phyloP scores from a whole-genome alignment of 92 coral and sea anemone genomes.

The Nematostella vectensis region DNA sequence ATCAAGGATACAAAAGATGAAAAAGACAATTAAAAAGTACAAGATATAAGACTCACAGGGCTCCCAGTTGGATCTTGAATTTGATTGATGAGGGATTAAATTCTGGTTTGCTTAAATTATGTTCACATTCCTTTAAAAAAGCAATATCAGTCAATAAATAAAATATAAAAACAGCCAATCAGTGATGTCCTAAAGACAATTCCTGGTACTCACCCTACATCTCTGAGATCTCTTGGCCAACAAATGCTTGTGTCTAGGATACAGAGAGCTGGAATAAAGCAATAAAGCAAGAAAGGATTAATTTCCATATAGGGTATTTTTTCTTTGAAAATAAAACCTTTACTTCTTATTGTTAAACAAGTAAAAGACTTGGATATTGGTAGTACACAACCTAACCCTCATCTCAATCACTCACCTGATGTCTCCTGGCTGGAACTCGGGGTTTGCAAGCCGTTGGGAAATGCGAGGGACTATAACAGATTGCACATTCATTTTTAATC shows the following conservation, averaged over 20 bases:
- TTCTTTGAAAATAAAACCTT: too few species aligned
- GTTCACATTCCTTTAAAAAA: conserved; percentile 83
- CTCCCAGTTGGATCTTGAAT: conserved; percentile 93
- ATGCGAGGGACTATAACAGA: conserved; percentile 54
- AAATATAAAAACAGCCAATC: too few species aligned
- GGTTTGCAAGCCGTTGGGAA: conserved; percentile 73
- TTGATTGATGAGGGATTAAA: conserved; percentile 95
- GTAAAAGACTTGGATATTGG: too few species aligned
- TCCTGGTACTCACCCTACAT: conserved; percentile 84
- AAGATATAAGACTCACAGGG: conserved; percentile 27
- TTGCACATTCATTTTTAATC: too few species aligned
- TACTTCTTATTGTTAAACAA: too few species aligned
- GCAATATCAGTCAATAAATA: too few species aligned
- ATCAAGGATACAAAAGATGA: too few species aligned
- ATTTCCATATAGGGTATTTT: too few species aligned
- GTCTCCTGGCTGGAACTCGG: conserved; percentile 76
- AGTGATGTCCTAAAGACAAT: too few species aligned
- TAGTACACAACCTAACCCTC: too few species aligned
- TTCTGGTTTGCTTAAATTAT: conserved; percentile 90
- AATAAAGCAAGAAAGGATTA: too few species aligned
- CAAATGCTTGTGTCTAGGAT: conserved; percentile 87
- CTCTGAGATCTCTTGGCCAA: conserved; percentile 93
- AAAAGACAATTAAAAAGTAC: neutral
- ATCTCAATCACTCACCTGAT: too few species aligned
- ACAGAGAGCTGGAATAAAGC: conserved; percentile 49